A percentile compares a stretch with the other conserved stretches of the same genome.
Conservation (phyloP, 2,113 vertebrate species). For the Plecturocebus donacophilus region DNA sequence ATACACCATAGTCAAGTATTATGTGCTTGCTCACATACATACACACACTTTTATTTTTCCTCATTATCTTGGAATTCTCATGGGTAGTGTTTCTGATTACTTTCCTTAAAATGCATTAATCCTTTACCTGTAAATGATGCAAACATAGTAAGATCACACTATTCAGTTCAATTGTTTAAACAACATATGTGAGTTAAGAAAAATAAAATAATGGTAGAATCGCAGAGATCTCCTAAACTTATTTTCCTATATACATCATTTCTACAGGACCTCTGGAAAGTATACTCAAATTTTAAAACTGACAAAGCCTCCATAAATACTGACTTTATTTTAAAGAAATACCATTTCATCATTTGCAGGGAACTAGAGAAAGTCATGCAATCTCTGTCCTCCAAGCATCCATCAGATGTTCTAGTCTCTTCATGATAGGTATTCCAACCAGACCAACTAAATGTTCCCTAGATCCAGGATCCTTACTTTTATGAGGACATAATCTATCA, state of each 20-base stretch:
- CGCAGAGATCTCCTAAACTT: neutral
- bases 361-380: conserved; percentile 14
- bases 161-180: neutral
- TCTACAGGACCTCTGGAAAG: neutral
- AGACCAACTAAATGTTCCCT: neutral
- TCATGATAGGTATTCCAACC: neutral
- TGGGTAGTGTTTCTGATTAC: neutral
- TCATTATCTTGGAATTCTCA: neutral
- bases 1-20: neutral
- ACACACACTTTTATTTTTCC: neutral
- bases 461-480: neutral
- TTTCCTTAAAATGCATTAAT: neutral
- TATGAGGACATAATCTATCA: neutral
- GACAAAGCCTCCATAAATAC: neutral
- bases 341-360: neutral
- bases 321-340: conserved; percentile 16
- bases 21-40: neutral
- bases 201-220: neutral
- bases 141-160: neutral
- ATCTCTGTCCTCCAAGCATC: neutral
- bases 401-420: neutral
- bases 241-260: neutral
- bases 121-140: neutral
- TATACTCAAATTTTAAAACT: neutral
- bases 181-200: neutral